Conservation (phyloP, 2,888 invertebrate species). For the Athripsodes cinereus region DNA sequence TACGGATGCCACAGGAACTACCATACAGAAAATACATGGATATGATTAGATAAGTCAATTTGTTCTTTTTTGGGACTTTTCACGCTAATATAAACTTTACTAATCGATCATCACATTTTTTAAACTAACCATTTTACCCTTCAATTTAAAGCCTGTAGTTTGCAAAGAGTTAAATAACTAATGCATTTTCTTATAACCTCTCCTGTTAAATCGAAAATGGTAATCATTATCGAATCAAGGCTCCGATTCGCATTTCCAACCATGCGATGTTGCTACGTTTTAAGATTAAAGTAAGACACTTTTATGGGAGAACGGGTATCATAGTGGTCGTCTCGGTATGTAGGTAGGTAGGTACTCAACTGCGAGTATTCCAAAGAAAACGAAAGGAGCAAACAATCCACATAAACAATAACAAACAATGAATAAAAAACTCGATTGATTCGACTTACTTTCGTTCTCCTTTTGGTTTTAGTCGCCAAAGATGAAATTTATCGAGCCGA, state of each 20-base stretch:
- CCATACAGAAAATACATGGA: too few species aligned
- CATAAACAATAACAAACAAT: not conserved
- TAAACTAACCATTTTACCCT: too few species aligned
- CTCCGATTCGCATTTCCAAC: not conserved
- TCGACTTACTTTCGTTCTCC: not conserved
- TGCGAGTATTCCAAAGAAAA: not conserved
- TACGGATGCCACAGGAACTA: too few species aligned
- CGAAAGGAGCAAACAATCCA: not conserved
- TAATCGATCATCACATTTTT: too few species aligned
- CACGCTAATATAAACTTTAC: too few species aligned
- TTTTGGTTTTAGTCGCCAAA: not conserved
- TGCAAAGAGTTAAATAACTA: not conserved
- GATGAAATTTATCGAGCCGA: not conserved
- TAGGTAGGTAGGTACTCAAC: too few species aligned
- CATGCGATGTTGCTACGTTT: not conserved
- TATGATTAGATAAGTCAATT: too few species aligned
- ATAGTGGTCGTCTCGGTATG: not conserved
- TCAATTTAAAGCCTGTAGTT: too few species aligned
- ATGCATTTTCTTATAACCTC: not conserved
- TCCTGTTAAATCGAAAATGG: not conserved
- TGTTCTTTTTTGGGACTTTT: too few species aligned
- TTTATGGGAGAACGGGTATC: not conserved
- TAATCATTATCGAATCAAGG: not conserved
- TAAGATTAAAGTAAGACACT: not conserved
- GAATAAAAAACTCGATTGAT: not conserved